These are phyloP conservation scores for Strigops habroptila DNA, from an alignment of 2,113 vertebrate genomes.

Conservation along the genomic window DNA sequence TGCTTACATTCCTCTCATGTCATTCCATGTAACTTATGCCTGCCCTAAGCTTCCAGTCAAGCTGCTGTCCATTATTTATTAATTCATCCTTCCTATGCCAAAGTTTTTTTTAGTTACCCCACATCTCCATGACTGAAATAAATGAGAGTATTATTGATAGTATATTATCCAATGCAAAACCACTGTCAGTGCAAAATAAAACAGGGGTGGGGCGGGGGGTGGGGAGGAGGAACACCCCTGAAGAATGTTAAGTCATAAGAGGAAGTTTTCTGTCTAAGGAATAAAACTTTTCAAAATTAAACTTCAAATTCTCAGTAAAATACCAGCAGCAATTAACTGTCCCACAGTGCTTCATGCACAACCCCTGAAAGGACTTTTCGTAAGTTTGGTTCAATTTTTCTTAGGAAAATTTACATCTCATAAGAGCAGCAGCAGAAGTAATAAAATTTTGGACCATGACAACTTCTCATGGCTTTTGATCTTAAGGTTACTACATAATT, in stretches of 20 bases:
- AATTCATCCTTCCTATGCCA: neutral
- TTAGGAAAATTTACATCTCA: neutral
- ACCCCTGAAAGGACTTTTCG: neutral
- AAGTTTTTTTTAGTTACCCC: neutral
- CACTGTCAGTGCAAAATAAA: neutral
- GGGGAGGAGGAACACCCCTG: neutral
- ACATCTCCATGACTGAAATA: neutral
- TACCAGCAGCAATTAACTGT: neutral
- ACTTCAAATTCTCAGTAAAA: neutral
- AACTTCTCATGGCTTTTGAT: neutral
- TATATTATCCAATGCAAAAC: neutral
- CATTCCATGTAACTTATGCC: neutral
- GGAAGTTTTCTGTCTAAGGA: neutral
- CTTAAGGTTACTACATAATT: neutral
- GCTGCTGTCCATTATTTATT: neutral
- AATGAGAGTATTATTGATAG: neutral
- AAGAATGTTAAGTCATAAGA: neutral
- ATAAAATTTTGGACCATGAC: neutral
- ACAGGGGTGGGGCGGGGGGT: too few species aligned
- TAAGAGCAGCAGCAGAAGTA: neutral
- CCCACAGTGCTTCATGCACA: neutral
- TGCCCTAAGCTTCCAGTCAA: neutral
- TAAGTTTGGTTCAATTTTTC: neutral
- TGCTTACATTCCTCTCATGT: neutral
- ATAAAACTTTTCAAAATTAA: neutral